phyloP scores from a whole-genome alignment of 1,140 invertebrate species.

The Drosophila novamexicana region DNA sequence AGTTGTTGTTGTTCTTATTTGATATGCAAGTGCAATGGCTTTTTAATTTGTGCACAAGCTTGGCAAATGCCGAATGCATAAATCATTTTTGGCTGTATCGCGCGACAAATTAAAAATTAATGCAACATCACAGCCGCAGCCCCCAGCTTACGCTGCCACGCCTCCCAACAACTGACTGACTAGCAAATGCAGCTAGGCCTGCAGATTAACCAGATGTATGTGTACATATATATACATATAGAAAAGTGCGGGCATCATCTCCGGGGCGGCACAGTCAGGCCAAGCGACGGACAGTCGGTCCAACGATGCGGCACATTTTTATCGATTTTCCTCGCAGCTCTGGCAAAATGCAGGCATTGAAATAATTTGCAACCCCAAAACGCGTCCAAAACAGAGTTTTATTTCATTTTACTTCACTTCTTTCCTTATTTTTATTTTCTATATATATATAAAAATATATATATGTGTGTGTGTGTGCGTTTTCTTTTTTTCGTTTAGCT shows the following conservation, averaged over 20 bases:
- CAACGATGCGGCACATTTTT: conserved; percentile 66
- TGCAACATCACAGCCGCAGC: conserved; percentile 43
- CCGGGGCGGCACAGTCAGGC: background rate
- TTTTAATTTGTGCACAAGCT: conserved; percentile 65
- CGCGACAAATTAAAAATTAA: conserved; percentile 76
- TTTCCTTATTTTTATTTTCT: conserved; percentile 16
- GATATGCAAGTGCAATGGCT: conserved; percentile 53
- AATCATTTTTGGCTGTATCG: conserved; percentile 59
- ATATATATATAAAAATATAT: conserved; percentile 8
- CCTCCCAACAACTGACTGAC: conserved; percentile 33
- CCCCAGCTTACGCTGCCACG: background rate
- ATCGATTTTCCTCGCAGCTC: conserved; percentile 65
- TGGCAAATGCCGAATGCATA: conserved; percentile 52
- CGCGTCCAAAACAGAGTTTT: conserved; percentile 48
- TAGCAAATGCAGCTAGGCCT: conserved; percentile 21
- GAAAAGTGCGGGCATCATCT: conserved; percentile 17
- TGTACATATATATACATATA: background rate
- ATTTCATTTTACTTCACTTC: conserved; percentile 32
- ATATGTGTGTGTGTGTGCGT: conserved; percentile 8
- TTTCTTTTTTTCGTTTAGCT: conserved; percentile 9
- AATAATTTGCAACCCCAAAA: conserved; percentile 79
- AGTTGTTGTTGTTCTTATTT: conserved; percentile 18
- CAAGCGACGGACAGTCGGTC: background rate
- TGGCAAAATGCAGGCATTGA: conserved; percentile 60
- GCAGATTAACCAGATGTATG: conserved; percentile 37